Percentiles rank a stretch among this genome's conserved stretches.
These are phyloP conservation scores for Drosophila parabipectinata DNA, from an alignment of 1,140 invertebrate species.

Conservation along the genomic window DNA sequence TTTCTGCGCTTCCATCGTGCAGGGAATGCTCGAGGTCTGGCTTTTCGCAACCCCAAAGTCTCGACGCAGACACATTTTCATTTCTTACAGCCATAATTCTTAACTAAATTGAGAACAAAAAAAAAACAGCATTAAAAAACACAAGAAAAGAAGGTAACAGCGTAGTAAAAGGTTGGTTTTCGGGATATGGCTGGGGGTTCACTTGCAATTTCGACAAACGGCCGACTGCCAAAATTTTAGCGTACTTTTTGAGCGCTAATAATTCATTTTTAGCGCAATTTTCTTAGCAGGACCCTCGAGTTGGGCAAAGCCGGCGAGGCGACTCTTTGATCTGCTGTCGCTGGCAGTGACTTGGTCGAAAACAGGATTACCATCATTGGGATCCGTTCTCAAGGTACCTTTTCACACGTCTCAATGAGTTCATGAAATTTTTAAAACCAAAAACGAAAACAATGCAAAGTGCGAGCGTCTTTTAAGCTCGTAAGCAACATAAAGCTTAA, in stretches of 20 bases:
- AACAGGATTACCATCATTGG: conserved; percentile 62
- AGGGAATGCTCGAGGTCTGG: conserved; percentile 46
- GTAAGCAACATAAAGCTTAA: conserved; percentile 75
- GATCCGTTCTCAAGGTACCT: conserved; percentile 44
- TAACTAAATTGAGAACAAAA: conserved; percentile 58
- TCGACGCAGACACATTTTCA: conserved; percentile 61
- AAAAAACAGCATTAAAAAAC: conserved; percentile 13
- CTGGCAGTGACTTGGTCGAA: conserved; percentile 27
- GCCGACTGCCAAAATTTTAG: conserved; percentile 64
- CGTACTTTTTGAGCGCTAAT: conserved; percentile 66
- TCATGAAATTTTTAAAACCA: conserved; percentile 75
- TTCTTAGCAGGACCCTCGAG: conserved; percentile 53
- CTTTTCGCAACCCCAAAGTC: conserved; percentile 27
- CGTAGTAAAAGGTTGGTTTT: conserved; percentile 34
- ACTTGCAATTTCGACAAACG: conserved; percentile 67
- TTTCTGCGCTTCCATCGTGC: conserved; percentile 32
- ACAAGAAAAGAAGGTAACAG: conserved; percentile 21
- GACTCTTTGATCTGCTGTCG: conserved; percentile 30
- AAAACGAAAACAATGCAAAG: conserved; percentile 61
- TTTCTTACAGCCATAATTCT: conserved; percentile 72
- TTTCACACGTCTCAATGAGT: conserved; percentile 71
- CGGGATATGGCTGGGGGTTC: conserved; percentile 19
- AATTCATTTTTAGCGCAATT: conserved; percentile 79
- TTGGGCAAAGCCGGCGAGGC: not conserved
- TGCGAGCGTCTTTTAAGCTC: conserved; percentile 43